Conservation (phyloP, 2,797 vertebrate genomes). For the Myiotriccus ornatus region DNA sequence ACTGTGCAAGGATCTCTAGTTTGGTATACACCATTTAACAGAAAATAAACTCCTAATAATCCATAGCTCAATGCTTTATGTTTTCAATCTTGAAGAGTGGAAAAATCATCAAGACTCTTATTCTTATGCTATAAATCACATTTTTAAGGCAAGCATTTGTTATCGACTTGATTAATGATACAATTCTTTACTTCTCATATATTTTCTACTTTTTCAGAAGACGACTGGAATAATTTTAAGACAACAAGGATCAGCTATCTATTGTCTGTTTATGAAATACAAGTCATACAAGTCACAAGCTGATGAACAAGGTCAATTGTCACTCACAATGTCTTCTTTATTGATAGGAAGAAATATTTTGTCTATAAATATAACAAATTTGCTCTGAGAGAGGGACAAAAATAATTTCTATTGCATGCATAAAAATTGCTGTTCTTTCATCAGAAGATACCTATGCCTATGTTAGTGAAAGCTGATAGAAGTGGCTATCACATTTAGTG, state of each 20-base stretch:
- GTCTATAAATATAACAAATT: background rate
- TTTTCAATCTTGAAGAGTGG: background rate
- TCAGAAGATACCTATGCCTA: background rate
- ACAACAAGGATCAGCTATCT: background rate
- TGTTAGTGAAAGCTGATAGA: background rate
- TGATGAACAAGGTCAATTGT: background rate
- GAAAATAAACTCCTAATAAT: background rate
- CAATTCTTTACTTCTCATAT: background rate
- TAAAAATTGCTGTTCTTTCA: background rate
- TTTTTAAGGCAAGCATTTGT: background rate
- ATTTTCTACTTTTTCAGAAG: background rate
- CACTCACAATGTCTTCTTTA: background rate
- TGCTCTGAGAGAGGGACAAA: background rate
- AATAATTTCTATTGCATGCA: background rate
- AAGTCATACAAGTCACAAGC: background rate
- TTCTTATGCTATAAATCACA: background rate
- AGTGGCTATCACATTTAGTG: background rate
- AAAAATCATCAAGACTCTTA: background rate
- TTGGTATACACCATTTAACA: background rate
- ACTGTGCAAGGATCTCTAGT: background rate
- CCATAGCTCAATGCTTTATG: background rate
- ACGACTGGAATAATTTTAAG: background rate
- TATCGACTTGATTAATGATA: background rate
- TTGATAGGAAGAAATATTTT: background rate
- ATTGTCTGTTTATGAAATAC: background rate